A percentile compares a stretch with the other conserved stretches of the same genome.
Evolutionary conservation across 2,113 vertebrate species (phyloP).

Genomic region (Pelobates fuscus): DNA sequence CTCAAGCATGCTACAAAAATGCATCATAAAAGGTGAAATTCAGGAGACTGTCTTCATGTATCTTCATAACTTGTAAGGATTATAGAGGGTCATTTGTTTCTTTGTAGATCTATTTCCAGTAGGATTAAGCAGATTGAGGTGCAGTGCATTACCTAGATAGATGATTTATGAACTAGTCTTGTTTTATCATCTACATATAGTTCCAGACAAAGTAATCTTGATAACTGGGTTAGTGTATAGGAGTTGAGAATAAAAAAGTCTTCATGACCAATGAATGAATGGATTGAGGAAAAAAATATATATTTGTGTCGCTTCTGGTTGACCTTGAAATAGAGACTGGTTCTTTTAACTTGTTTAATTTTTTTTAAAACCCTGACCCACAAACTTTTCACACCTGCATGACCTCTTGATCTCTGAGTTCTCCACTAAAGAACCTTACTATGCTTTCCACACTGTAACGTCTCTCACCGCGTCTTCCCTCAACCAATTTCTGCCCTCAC

Average conservation of each 20-base stretch:
- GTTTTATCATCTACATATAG: conserved; percentile 11
- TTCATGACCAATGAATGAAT: too few species aligned
- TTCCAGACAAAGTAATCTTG: conserved; percentile 18
- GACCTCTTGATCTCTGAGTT: too few species aligned
- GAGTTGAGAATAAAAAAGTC: background rate
- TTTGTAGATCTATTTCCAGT: conserved; percentile 9
- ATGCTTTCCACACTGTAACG: too few species aligned
- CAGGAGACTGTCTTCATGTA: conserved; percentile 12
- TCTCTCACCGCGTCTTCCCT: too few species aligned
- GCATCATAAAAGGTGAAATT: conserved; percentile 4
- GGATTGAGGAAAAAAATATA: too few species aligned
- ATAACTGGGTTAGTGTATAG: background rate
- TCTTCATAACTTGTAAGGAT: conserved; percentile 20
- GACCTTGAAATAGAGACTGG: too few species aligned
- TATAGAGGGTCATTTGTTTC: conserved; percentile 35
- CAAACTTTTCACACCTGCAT: too few species aligned
- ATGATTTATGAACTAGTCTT: conserved; percentile 22
- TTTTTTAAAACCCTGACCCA: too few species aligned
- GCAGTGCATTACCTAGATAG: conserved; percentile 5
- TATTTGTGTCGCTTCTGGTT: too few species aligned
- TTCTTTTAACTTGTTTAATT: too few species aligned
- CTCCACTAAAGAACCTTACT: too few species aligned
- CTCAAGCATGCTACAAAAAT: conserved; percentile 2
- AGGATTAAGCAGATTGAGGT: conserved; percentile 20
- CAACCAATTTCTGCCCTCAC: too few species aligned